Conservation (phyloP, 2,113 vertebrate genomes). For the Chaetorhynchus papuensis region DNA sequence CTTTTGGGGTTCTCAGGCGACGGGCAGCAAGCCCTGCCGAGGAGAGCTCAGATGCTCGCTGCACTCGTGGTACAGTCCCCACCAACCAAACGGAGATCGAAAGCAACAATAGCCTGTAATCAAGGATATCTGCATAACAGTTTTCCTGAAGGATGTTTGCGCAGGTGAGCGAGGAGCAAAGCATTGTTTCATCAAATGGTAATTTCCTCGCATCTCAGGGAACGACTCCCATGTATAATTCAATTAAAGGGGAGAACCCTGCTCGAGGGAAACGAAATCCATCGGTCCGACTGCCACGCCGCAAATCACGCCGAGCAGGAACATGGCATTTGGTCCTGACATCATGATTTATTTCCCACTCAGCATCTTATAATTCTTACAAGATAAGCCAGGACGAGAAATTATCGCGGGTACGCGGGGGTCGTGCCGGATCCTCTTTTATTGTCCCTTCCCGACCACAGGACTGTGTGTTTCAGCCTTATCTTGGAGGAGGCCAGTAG, state of each 20-base stretch:
- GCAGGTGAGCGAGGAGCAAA: constrained; percentile 16
- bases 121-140: constrained; percentile 36
- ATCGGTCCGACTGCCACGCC: background rate
- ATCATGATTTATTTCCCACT: constrained; percentile 61
- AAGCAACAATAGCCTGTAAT: constrained; percentile 24
- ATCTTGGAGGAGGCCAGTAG: background rate
- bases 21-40: background rate
- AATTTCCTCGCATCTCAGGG: constrained; percentile 22
- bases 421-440: background rate
- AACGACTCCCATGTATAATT: constrained; percentile 34
- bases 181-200: constrained; percentile 49
- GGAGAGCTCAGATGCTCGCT: background rate
- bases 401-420: background rate
- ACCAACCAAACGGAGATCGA: background rate
- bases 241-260: constrained; percentile 38
- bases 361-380: constrained; percentile 51
- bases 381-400: constrained; percentile 49
- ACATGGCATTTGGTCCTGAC: constrained; percentile 31
- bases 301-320: background rate
- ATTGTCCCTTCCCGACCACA: background rate
- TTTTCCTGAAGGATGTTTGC: constrained; percentile 32
- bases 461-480: background rate
- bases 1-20: background rate
- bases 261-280: background rate
- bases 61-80: background rate